Evolutionary conservation across 2,888 invertebrate genomes (phyloP).

Genomic region (Oscheius sp.): DNA sequence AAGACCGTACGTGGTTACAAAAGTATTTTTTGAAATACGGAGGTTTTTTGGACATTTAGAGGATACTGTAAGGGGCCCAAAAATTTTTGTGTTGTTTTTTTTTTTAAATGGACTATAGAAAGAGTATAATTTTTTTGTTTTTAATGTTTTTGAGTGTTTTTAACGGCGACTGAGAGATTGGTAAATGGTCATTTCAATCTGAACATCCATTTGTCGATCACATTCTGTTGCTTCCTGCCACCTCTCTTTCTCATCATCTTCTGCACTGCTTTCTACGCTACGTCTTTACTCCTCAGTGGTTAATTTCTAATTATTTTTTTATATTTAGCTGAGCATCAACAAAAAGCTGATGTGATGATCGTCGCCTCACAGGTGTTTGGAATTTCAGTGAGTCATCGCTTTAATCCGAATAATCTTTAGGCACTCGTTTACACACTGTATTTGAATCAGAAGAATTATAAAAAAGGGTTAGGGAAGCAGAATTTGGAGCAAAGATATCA

Average conservation of each 20-base stretch:
- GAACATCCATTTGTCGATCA: not conserved
- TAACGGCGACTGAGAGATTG: conserved; percentile 6
- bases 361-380: conserved; percentile 3
- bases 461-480: conserved; percentile 6
- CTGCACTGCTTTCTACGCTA: not conserved
- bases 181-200: conserved; percentile 7
- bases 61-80: too few relatives aligned
- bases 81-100: too few relatives aligned
- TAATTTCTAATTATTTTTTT: not conserved
- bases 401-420: not conserved
- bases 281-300: conserved; percentile 2
- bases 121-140: not conserved
- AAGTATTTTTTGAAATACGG: too few relatives aligned
- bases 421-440: conserved; percentile 15
- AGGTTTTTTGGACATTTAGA: too few relatives aligned
- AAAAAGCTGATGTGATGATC: conserved; percentile 16
- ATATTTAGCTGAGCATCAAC: conserved; percentile 8
- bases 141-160: not conserved
- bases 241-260: not conserved
- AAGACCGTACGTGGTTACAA: too few relatives aligned
- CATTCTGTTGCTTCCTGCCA: not conserved
- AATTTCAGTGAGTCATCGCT: not conserved
- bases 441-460: conserved; percentile 11
- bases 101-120: too few relatives aligned
- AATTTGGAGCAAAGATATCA: conserved; percentile 17